phyloP scores from a whole-genome alignment of 2,888 invertebrate genomes.

The Mechanitis messenoides region DNA sequence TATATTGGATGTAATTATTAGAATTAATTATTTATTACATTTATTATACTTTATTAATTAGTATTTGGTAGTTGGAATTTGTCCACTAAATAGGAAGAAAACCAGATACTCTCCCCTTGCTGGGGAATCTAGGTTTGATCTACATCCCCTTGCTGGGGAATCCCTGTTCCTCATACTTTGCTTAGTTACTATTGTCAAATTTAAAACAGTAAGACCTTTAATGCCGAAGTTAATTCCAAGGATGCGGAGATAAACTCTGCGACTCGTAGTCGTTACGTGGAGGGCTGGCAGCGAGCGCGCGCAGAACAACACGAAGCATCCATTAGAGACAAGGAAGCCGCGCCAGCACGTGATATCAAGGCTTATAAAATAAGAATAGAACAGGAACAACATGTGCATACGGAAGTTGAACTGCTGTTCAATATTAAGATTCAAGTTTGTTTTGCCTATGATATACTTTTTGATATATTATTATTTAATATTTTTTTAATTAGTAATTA shows the following conservation, averaged over 20 bases:
- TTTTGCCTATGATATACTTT: too few relatives aligned
- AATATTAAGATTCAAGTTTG: conserved; percentile 47
- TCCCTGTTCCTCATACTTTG: too few relatives aligned
- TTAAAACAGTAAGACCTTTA: too few relatives aligned
- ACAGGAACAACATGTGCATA: conserved; percentile 51
- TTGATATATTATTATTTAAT: too few relatives aligned
- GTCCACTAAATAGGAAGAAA: too few relatives aligned
- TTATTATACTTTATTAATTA: too few relatives aligned
- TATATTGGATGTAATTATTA: neutral
- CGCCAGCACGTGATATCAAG: conserved; percentile 34
- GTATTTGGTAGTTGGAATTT: too few relatives aligned
- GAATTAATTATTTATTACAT: too few relatives aligned
- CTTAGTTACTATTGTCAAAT: too few relatives aligned
- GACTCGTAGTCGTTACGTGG: conserved; percentile 44
- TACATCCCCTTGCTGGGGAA: too few relatives aligned
- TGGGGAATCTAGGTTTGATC: too few relatives aligned
- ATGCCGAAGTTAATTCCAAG: conserved; percentile 26
- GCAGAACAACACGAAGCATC: conserved; percentile 46
- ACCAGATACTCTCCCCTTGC: too few relatives aligned
- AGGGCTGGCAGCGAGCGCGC: conserved; percentile 53
- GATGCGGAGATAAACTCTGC: conserved; percentile 39
- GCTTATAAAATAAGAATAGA: conserved; percentile 43
- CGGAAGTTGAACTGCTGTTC: conserved; percentile 48
- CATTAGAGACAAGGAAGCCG: conserved; percentile 38
- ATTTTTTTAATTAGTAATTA: neutral